Evolutionary conservation across 2,113 vertebrate genomes (phyloP), one percentile per base, ranked within the genome.

Genomic region (Synchiropus splendidus): DNA sequence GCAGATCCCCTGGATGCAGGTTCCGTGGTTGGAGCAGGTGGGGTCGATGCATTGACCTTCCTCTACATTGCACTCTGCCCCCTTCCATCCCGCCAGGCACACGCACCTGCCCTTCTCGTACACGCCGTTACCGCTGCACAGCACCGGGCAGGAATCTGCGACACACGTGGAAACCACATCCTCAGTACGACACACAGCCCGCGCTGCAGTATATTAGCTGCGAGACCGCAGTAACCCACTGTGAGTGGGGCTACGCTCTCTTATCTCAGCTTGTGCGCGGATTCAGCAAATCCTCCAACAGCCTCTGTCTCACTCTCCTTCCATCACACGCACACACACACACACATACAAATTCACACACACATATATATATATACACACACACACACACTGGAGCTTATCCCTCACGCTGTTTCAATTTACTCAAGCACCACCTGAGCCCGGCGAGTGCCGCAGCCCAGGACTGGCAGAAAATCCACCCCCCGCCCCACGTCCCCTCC

Each of bases 21-120:
- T 86, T 30, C 94, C 94, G 0, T 96, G 94, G 62, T 92, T 93
- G 69, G 89, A 92, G 83, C 94, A 98, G 32, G 92, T 94, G 43
- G 92, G 94, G 77, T 98, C 94, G 41, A 96, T 88, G 31, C 94
- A 98, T 54, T 98, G 92, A 31, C 92, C 91, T 63, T 93, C 92
- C 34, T 93, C 91, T 49, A 98, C 89, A 3, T 94, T 92, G 12
- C 94, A 98, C 72, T 98, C 94, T 0, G 92, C 83, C 16, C 94
- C 94, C 64, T 98, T 98, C 92, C 92, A 98, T 3, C 92, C 92
- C 1, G 82, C 81, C 32, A 89, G 86, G 58, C 94, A 98, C 55
- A 90, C 83, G 5, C 94, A 98, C 67, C 91, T 85, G 40, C 94
- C 94, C 54, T 92, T 94, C 63, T 94, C 92, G 0, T 98, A 98